Evolutionary conservation across 1,140 invertebrate genomes (phyloP).

Genomic region (Tetramorium parvispinum): DNA sequence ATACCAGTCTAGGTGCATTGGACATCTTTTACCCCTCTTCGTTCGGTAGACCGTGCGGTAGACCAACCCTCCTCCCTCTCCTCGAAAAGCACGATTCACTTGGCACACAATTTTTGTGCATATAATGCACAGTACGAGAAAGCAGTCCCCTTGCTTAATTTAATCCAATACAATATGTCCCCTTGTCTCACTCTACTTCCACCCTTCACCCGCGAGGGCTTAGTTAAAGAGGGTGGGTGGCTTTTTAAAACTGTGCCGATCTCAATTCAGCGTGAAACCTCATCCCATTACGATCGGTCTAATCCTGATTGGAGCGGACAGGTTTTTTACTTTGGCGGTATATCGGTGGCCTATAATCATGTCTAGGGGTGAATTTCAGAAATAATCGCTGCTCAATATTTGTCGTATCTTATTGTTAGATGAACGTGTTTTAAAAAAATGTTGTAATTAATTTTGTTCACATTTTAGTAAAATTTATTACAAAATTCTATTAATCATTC

Average conservation of each 20-base stretch:
- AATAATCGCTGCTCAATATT: not conserved
- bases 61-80: slow-evolving; percentile 47
- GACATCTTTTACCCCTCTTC: slow-evolving; percentile 27
- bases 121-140: slow-evolving; percentile 78
- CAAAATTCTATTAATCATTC: not conserved
- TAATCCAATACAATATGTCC: slow-evolving; percentile 85
- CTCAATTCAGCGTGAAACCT: slow-evolving; percentile 84
- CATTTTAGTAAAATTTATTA: not conserved
- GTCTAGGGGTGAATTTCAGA: not conserved
- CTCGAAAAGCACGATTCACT: slow-evolving; percentile 82
- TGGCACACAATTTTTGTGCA: slow-evolving; percentile 83
- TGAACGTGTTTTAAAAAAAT: not conserved
- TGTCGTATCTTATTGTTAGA: not conserved
- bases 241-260: slow-evolving; percentile 84
- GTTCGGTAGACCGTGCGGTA: slow-evolving; percentile 1
- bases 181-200: slow-evolving; percentile 68
- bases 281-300: slow-evolving; percentile 84
- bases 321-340: slow-evolving; percentile 77
- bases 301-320: slow-evolving; percentile 80
- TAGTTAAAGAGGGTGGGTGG: slow-evolving; percentile 80
- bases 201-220: slow-evolving; percentile 64
- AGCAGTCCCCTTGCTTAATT: slow-evolving; percentile 80
- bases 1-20: slow-evolving; percentile 49
- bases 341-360: slow-evolving; percentile 54
- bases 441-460: not conserved